Evolutionary conservation across 2,113 vertebrate species (phyloP), one percentile per base, ranked within the genome.

Genomic region (Copsychus sechellarum): DNA sequence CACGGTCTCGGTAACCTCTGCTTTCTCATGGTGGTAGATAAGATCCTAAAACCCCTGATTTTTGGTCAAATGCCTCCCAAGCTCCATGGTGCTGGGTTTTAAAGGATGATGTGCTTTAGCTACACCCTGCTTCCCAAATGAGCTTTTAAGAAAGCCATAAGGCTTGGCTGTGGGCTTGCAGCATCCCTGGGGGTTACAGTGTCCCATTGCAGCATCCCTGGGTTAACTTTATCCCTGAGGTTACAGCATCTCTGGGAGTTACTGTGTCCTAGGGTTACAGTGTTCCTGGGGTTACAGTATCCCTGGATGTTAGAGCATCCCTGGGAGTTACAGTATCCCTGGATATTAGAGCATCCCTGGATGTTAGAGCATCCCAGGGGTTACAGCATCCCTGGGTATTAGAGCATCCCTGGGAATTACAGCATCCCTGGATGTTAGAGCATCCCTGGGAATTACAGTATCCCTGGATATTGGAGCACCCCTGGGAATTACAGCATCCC

Each of bases 1-100:
- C 96, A 99, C 99, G 1, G 98, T 99, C 91, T 99, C 99, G 78
- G 99, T 99, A 98, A 98, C 60, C 0, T 54, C 47, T 22, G 8
- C 38, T 69, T 81, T 73, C 72, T 65, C 2, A 1, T 8, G 70
- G 28, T 20, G 51, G 12, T 17, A 13, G 31, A 28, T 23, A 51
- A 65, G 17, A 38, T 11, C 61, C 47, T 61, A 38, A 93, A 33
- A 0, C 2, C 8, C 4, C n/a, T 15, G 12, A 8, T 28, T 87
- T 79, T 47, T 58, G 34, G 21, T 51, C 70, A 67, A 94, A 90
- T 24, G 12, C 43, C 40, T 45, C 40, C 67, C 0, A 0, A 58
- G 54, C 40, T 38, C 60, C 1, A 1, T 0, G 0, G 47, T 11
- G 2, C 17, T 8, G 1, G 12, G 19, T 71, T 42, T 38, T 56